Conservation (phyloP, 2,113 vertebrate genomes). For the Anseranas semipalmata region DNA sequence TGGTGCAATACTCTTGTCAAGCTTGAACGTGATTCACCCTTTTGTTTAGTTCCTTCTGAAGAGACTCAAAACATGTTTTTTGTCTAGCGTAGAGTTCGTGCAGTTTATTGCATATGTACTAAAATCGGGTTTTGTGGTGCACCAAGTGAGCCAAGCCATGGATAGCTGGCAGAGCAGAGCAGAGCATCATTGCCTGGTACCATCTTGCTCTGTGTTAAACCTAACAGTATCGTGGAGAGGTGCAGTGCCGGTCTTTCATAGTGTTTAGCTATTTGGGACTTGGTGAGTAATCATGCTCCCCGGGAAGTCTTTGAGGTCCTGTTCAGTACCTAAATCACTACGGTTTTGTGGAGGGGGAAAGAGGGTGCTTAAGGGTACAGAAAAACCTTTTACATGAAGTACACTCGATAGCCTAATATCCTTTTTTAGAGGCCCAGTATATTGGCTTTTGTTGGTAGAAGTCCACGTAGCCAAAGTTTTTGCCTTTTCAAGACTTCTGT, state of each 20-base stretch:
- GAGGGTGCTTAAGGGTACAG: not conserved
- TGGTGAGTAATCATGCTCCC: not conserved
- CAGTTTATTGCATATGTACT: not conserved
- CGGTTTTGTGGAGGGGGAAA: not conserved
- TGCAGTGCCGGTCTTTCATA: too few relatives aligned
- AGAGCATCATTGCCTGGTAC: not conserved
- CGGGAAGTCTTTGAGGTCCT: not conserved
- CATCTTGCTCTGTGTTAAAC: not conserved
- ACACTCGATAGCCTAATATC: too few relatives aligned
- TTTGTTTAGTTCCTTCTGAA: conserved; percentile 6
- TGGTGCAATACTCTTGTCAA: not conserved
- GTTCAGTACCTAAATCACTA: not conserved
- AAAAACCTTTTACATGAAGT: not conserved
- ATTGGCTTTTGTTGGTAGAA: not conserved
- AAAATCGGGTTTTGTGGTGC: not conserved
- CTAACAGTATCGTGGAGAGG: rapidly evolving
- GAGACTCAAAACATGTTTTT: not conserved
- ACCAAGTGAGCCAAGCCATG: not conserved
- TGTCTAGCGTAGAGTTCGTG: not conserved
- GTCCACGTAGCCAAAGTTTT: not conserved
- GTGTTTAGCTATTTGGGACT: not conserved
- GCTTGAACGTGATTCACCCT: not conserved
- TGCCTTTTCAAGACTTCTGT: not conserved
- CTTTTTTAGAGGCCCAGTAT: not conserved
- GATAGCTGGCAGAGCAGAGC: not conserved